Percentiles rank a stretch among this genome's conserved stretches.
phyloP scores from a whole-genome alignment of 92 coral and sea anemone genomes.

The Virgularia gustaviana region DNA sequence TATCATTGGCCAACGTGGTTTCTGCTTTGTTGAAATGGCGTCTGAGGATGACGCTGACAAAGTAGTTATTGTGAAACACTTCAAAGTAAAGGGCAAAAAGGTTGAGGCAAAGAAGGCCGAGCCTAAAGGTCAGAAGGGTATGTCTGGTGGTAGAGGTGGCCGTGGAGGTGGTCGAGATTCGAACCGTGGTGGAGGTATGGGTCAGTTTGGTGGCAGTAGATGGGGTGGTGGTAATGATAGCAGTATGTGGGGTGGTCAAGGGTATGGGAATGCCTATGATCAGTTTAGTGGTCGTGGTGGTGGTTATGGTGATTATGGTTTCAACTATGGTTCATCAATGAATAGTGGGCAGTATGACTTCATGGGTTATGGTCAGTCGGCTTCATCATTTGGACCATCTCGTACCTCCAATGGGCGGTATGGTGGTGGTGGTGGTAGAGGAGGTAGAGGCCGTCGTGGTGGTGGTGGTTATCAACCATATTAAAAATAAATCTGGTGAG shows the following conservation, averaged over 20 bases:
- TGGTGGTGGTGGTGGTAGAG: conserved; percentile 60
- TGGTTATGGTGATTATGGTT: conserved; percentile 21
- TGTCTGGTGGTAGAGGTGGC: conserved; percentile 54
- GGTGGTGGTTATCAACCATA: conserved; percentile 63
- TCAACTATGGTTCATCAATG: background rate
- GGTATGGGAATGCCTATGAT: conserved; percentile 39
- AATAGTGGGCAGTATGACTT: no score
- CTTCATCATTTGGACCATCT: conserved; percentile 78
- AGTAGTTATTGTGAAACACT: conserved; percentile 67
- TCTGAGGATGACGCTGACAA: conserved; percentile 86
- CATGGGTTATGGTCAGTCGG: conserved; percentile 60
- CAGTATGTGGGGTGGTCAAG: conserved; percentile 34
- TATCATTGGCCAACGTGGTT: conserved; percentile 68
- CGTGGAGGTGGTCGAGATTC: conserved; percentile 57
- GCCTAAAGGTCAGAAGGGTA: conserved; percentile 55
- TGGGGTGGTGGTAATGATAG: conserved; percentile 8
- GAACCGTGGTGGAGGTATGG: conserved; percentile 42
- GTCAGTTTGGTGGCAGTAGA: conserved; percentile 28
- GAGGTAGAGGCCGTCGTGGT: conserved; percentile 54
- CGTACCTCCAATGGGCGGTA: conserved; percentile 29
- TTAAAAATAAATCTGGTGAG: conserved; percentile 18
- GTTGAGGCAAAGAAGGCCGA: conserved; percentile 95
- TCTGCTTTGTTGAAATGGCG: conserved; percentile 53
- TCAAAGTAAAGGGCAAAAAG: conserved; percentile 46
- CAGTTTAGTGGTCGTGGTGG: conserved; percentile 51